Conservation (phyloP, 2,113 vertebrate species). For the Tiliqua scincoides region DNA sequence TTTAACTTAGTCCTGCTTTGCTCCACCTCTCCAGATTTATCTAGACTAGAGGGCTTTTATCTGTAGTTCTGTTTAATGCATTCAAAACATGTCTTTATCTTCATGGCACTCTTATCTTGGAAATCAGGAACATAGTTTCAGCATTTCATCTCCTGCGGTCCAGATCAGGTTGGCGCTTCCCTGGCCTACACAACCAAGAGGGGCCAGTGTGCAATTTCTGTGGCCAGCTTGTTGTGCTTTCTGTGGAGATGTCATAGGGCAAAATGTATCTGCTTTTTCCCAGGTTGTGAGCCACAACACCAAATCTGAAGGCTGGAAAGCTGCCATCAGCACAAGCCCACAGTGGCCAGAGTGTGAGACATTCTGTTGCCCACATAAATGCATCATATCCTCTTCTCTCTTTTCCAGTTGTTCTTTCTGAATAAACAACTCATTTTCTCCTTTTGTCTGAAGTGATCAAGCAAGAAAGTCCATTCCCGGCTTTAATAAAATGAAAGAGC, state of each 20-base stretch:
- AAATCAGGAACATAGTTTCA: background rate
- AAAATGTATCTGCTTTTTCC: background rate
- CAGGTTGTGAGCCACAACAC: background rate
- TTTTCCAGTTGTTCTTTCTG: background rate
- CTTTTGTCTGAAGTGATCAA: background rate
- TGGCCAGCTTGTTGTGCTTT: background rate
- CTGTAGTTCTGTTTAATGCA: background rate
- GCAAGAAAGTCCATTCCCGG: background rate
- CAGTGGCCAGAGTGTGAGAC: background rate
- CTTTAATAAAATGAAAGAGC: conserved; percentile 25
- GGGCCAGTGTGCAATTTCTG: background rate
- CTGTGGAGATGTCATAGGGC: background rate
- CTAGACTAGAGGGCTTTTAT: background rate
- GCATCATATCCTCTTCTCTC: background rate
- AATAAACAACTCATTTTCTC: conserved; percentile 10
- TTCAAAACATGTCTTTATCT: background rate
- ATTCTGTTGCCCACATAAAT: background rate
- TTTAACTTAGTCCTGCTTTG: background rate
- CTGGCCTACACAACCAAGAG: background rate
- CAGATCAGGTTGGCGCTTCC: background rate
- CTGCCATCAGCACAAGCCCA: too few relatives aligned
- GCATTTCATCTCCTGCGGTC: background rate
- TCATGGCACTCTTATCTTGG: background rate
- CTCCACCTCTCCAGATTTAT: background rate
- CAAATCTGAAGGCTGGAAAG: background rate